Percentiles rank a stretch among this genome's conserved stretches.
These are phyloP conservation scores for Poecilia picta DNA, from an alignment of 2,797 vertebrate species.

Conservation along the genomic window DNA sequence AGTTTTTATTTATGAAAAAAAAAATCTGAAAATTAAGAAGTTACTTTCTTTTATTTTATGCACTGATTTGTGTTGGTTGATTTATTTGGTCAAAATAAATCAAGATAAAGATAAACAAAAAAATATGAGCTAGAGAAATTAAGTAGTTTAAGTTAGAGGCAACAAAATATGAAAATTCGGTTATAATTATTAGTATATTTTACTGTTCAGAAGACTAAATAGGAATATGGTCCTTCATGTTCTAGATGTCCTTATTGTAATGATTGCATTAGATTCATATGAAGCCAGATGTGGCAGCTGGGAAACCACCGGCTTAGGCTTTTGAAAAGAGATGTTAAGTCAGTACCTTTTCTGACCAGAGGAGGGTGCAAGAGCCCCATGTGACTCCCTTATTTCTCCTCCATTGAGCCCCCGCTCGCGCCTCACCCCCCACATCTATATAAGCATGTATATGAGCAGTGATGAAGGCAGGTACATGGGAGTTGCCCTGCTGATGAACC, in stretches of 20 bases:
- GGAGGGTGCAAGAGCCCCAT: slow-evolving; percentile 75
- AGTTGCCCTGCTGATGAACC: slow-evolving; percentile 74
- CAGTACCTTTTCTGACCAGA: slow-evolving; percentile 59
- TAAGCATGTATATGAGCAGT: slow-evolving; percentile 43
- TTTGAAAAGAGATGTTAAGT: neutral
- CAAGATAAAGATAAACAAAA: neutral
- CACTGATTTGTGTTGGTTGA: neutral
- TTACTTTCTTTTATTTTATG: neutral
- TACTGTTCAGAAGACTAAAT: neutral
- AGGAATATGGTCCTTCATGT: neutral
- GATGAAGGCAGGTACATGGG: slow-evolving; percentile 70
- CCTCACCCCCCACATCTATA: slow-evolving; percentile 27
- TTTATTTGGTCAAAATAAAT: neutral
- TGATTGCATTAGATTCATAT: neutral
- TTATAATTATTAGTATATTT: neutral
- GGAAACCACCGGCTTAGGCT: neutral
- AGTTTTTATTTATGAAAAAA: too few relatives aligned
- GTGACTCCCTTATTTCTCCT: slow-evolving; percentile 16
- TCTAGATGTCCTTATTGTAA: neutral
- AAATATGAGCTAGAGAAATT: neutral
- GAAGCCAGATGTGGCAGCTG: neutral
- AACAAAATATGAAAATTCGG: neutral
- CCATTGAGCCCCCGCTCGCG: slow-evolving; percentile 33
- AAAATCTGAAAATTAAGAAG: neutral
- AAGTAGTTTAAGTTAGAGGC: neutral